Evolutionary conservation across 2,888 invertebrate species (phyloP).

Genomic region (Tinea pellionella): DNA sequence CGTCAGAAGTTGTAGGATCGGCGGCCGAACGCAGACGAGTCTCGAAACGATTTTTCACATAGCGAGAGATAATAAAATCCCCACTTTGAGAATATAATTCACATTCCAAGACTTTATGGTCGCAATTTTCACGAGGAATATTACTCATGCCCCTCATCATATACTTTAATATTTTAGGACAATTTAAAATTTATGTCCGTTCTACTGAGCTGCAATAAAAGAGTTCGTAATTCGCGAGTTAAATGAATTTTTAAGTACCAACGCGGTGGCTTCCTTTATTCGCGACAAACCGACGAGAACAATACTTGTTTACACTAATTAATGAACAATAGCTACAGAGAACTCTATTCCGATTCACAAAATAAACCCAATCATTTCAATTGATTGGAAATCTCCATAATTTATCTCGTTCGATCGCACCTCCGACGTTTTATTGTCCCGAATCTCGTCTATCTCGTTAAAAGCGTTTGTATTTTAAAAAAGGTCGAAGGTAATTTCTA

Average conservation of each 20-base stretch:
- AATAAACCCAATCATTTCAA: constrained; percentile 12
- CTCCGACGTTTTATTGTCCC: constrained; percentile 11
- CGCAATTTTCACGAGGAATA: constrained; percentile 54
- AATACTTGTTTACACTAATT: not conserved
- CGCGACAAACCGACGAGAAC: not conserved
- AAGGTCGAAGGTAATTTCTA: constrained; percentile 11
- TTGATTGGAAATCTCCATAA: constrained; percentile 13
- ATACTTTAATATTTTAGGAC: constrained; percentile 57
- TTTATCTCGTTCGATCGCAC: constrained; percentile 2
- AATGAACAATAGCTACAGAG: not conserved
- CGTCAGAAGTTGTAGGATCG: constrained; percentile 14
- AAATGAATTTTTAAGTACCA: constrained; percentile 7
- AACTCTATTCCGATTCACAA: constrained; percentile 1
- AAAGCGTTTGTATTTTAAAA: constrained; percentile 13
- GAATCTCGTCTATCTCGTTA: constrained; percentile 10
- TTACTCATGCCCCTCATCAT: constrained; percentile 44
- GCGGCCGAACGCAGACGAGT: constrained; percentile 24
- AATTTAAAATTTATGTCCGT: constrained; percentile 52
- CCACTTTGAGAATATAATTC: constrained; percentile 56
- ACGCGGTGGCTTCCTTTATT: not conserved
- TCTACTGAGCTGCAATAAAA: constrained; percentile 11
- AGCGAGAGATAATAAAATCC: constrained; percentile 52
- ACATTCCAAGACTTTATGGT: constrained; percentile 51
- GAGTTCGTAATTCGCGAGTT: constrained; percentile 4
- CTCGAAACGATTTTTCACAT: constrained; percentile 13